Conservation (phyloP, 2,888 invertebrate genomes). For the Eurytoma adleriae region DNA sequence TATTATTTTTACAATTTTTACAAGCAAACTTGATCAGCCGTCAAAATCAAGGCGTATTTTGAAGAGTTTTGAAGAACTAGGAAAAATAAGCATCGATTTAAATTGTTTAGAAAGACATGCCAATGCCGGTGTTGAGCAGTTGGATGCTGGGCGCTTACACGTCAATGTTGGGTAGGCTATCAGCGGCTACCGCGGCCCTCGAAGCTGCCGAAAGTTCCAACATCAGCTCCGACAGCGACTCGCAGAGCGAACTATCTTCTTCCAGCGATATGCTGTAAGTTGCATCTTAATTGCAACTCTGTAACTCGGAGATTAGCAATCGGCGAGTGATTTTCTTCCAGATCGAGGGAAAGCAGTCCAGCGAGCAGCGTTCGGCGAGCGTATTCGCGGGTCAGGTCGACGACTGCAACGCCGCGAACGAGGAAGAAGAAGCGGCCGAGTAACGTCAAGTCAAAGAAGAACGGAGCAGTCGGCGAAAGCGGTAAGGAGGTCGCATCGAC, state of each 20-base stretch:
- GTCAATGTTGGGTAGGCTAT: conserved; percentile 72
- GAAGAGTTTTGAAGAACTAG: no score
- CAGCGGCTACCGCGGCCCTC: conserved; percentile 68
- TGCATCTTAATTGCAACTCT: neutral
- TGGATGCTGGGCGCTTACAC: conserved; percentile 74
- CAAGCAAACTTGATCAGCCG: no score
- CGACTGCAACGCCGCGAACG: conserved; percentile 6
- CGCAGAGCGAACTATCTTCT: conserved; percentile 72
- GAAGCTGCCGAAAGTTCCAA: conserved; percentile 68
- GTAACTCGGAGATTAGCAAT: neutral
- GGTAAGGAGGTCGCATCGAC: neutral
- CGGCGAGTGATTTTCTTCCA: neutral
- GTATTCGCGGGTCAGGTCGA: neutral
- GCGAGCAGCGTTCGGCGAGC: neutral
- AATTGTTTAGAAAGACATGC: conserved; percentile 66
- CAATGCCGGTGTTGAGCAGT: conserved; percentile 70
- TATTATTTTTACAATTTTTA: neutral
- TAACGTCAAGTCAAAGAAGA: conserved; percentile 10
- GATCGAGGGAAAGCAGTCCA: conserved; percentile 55
- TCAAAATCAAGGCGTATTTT: no score
- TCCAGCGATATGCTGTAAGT: conserved; percentile 66
- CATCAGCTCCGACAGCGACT: conserved; percentile 71
- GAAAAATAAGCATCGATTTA: no score
- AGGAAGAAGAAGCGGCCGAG: conserved; percentile 30
- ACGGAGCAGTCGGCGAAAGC: neutral